Percentiles rank a stretch among this genome's conserved stretches.
Evolutionary conservation across 2,888 invertebrate species (phyloP).

Genomic region (Cataglyphis albicans): DNA sequence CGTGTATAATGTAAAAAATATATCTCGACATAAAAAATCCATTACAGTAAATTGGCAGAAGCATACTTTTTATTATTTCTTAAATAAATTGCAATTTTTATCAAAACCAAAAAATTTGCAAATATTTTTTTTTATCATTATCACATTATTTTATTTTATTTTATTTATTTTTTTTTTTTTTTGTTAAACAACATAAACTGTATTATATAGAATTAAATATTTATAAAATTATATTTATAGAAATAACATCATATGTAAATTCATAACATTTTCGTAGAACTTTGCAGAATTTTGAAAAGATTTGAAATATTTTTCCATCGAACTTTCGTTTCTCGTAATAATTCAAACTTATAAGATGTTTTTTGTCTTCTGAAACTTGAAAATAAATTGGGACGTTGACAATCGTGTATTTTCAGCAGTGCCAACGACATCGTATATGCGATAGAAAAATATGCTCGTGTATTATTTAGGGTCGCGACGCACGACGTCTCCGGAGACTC

Average conservation of each 20-base stretch:
- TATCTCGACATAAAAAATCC: conserved; percentile 2
- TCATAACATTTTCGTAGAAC: neutral
- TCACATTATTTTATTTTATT: neutral
- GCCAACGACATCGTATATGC: conserved; percentile 67
- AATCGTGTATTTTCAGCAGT: conserved; percentile 65
- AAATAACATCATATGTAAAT: neutral
- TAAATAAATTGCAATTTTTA: neutral
- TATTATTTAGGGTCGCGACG: conserved; percentile 82
- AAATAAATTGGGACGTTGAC: conserved; percentile 70
- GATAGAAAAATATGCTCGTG: conserved; percentile 82
- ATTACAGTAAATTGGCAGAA: neutral
- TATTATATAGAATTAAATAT: neutral
- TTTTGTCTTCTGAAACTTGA: conserved; percentile 39
- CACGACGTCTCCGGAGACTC: conserved; percentile 80
- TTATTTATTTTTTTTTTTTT: neutral
- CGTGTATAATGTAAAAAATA: conserved; percentile 15
- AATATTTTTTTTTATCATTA: neutral
- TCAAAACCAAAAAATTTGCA: neutral
- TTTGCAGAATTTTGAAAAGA: neutral
- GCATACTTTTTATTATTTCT: neutral
- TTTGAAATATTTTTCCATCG: neutral
- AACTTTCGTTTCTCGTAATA: conserved; percentile 29
- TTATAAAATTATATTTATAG: no score
- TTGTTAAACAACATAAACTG: neutral
- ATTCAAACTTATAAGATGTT: conserved; percentile 28